Percentiles rank a stretch among this genome's conserved stretches.
Evolutionary conservation across 1,140 invertebrate genomes (phyloP).

Genomic region (Ptiloglossa arizonensis): DNA sequence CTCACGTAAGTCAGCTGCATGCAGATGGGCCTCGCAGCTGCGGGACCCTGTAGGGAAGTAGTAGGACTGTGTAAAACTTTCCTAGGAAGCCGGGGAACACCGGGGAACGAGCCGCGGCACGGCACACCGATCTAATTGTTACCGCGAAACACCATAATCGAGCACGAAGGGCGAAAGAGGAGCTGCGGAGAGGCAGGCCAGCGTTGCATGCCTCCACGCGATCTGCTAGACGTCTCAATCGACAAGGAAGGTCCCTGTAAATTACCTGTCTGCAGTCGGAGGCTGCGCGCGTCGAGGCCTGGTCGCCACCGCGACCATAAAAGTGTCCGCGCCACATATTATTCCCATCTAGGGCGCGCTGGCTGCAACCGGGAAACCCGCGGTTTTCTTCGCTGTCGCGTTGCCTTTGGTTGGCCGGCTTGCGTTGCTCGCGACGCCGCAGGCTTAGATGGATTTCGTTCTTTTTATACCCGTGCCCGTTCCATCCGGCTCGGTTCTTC

Average conservation of each 20-base stretch:
- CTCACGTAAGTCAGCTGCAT: constrained; percentile 18
- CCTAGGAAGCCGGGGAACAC: not conserved
- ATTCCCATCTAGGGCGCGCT: constrained; percentile 43
- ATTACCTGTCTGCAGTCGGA: constrained; percentile 36
- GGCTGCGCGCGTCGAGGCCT: constrained; percentile 5
- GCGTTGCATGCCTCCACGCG: constrained; percentile 71
- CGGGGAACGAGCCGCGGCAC: not conserved
- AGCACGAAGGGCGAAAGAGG: constrained; percentile 35
- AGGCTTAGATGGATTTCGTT: constrained; percentile 11
- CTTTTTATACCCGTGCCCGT: not conserved
- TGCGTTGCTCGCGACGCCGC: not conserved
- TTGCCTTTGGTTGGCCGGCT: constrained; percentile 4
- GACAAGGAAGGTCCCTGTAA: constrained; percentile 49
- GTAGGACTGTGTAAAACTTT: not conserved
- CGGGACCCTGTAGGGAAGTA: constrained; percentile 28
- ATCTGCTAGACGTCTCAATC: constrained; percentile 71
- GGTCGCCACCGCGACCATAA: constrained; percentile 43
- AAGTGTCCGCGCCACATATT: constrained; percentile 48
- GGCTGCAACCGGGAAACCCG: constrained; percentile 30
- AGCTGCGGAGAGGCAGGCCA: constrained; percentile 29
- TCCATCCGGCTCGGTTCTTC: not conserved
- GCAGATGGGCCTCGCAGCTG: constrained; percentile 42
- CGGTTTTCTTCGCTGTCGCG: constrained; percentile 16
- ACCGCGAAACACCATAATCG: constrained; percentile 35
- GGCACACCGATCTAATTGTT: constrained; percentile 37